Evolutionary conservation across 1,140 invertebrate species (phyloP), one percentile per base, ranked within the genome.

Genomic region (Cotesia vestalis): DNA sequence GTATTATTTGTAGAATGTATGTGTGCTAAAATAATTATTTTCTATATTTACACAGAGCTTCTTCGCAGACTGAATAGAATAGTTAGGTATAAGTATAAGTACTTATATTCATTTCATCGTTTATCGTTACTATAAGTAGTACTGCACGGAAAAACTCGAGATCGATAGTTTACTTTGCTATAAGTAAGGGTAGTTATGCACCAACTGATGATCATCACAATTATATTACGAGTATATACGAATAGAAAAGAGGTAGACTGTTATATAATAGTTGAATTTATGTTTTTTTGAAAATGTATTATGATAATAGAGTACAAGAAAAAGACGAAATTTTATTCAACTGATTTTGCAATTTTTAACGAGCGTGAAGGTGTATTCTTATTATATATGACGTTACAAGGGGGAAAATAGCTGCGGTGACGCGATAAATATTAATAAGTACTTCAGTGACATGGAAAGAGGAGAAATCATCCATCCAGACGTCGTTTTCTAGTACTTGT

Each of bases 371-470:
- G 27, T 27, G 27, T 27, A 27, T 27, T 27, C 27, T 27, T 27
- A 27, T 27, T 27, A 27, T 27, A 27, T 27, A 27, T 27, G 27
- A 27, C 27, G 27, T 27, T 57, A 57, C 12, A 57, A 57, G 53
- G 53, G 53, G 53, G 53, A 57, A 20, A 14, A 57, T 57, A 14
- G n/a, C 53, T 57, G 53, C 20, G 53, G 20, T 57, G 53, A 20
- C 60, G 60, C 20, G 60, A 61, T 27, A 61, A 27, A 61, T 61
- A 61, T 61, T 61, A 61, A 61, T 61, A 61, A 61, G 20, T 34
- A 46, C 20, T 61, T 61, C 60, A 61, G 34, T 61, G 60, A 61
- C 11, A 61, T 20, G 60, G 60, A 61, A 61, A 61, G 60, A 61
- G 60, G 34, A 36, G 34, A 61, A 61, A 27, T 46, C 40, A 46